Conservation (phyloP, 2,888 invertebrate genomes). For the Salpingus planirostris region DNA sequence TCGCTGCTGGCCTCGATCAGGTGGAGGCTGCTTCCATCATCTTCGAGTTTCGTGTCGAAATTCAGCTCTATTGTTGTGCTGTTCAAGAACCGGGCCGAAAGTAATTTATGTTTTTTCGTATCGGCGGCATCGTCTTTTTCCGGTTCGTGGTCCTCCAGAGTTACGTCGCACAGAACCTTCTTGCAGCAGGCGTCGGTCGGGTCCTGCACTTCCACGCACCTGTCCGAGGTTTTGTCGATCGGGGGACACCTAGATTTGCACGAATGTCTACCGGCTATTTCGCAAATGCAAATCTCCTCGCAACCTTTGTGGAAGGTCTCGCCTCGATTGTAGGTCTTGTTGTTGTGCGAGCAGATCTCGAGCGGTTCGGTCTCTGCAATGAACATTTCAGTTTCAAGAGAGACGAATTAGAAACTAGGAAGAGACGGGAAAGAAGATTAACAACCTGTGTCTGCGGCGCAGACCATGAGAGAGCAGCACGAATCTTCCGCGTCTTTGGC, state of each 20-base stretch:
- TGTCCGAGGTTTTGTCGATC: conserved; percentile 52
- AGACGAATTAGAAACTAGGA: no score
- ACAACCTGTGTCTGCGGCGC: conserved; percentile 53
- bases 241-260: conserved; percentile 50
- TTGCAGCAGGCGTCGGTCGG: conserved; percentile 79
- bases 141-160: conserved; percentile 64
- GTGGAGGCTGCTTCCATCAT: conserved; percentile 26
- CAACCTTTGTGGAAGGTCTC: conserved; percentile 74
- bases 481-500: conserved; percentile 64
- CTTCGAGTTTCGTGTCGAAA: conserved; percentile 35
- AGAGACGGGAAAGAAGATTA: background rate
- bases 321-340: conserved; percentile 62
- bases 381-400: no score
- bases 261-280: conserved; percentile 52
- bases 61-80: conserved; percentile 37
- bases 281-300: conserved; percentile 67
- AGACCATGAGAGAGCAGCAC: conserved; percentile 61
- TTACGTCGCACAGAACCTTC: conserved; percentile 77
- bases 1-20: conserved; percentile 41
- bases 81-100: conserved; percentile 37
- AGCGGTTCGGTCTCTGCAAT: conserved; percentile 35
- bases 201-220: conserved; percentile 75
- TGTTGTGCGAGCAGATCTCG: conserved; percentile 56
- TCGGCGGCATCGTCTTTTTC: conserved; percentile 34
- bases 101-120: conserved; percentile 25